A percentile compares a stretch with the other conserved stretches of the same genome.
These are phyloP conservation scores for Poecile atricapillus DNA, from an alignment of 2,113 vertebrate genomes.

Conservation along the genomic window DNA sequence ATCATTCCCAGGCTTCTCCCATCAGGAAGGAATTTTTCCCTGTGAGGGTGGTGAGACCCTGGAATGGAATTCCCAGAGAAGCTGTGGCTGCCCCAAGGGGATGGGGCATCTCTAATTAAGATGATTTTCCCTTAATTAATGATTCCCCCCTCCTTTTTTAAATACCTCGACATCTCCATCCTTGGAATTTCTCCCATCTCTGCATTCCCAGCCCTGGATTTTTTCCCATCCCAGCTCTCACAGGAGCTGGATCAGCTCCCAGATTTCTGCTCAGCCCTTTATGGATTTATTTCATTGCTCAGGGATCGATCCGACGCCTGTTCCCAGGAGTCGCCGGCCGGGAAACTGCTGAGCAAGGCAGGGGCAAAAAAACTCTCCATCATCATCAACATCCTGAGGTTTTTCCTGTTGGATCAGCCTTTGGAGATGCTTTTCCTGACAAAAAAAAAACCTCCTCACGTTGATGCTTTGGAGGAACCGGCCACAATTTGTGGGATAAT, in stretches of 20 bases:
- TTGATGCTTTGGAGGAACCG: accelerated
- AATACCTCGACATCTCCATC: background rate
- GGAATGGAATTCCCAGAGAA: background rate
- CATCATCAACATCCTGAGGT: background rate
- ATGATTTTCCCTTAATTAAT: accelerated
- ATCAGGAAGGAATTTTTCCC: background rate
- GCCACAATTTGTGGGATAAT: accelerated
- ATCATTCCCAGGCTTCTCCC: background rate
- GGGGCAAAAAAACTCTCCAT: background rate
- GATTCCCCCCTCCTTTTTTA: background rate
- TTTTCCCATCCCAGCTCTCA: background rate
- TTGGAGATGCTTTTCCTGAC: background rate
- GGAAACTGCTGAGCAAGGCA: background rate
- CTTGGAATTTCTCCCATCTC: background rate
- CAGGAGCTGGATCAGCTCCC: background rate
- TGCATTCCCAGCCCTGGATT: background rate
- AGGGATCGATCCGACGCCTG: accelerated
- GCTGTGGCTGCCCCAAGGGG: background rate
- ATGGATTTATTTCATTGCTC: background rate
- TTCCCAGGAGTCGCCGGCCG: background rate
- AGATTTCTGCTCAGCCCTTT: background rate
- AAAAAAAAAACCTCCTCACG: background rate
- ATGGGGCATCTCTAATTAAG: background rate
- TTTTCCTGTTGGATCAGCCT: background rate
- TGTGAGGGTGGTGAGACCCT: accelerated